A percentile compares a stretch with the other conserved stretches of the same genome.
phyloP scores from a whole-genome alignment of 2,113 vertebrate genomes.

The Athene cunicularia region DNA sequence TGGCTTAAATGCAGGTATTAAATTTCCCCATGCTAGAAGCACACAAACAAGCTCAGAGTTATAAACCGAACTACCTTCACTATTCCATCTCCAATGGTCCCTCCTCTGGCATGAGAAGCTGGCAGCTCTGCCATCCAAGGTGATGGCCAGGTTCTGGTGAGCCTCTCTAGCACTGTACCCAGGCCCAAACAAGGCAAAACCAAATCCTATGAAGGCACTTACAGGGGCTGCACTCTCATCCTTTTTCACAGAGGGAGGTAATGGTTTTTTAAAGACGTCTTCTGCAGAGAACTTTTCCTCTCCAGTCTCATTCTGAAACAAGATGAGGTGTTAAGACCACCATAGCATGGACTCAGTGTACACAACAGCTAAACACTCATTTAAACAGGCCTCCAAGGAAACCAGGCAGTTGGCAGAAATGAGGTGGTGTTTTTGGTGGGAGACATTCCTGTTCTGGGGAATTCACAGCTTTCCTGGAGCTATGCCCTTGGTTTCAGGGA shows the following conservation, averaged over 20 bases:
- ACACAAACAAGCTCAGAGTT: neutral
- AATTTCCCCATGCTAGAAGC: neutral
- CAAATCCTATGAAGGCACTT: neutral
- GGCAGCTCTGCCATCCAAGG: neutral
- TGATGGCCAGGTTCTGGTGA: neutral
- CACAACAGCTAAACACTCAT: neutral
- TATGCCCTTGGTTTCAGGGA: neutral
- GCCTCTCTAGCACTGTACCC: neutral
- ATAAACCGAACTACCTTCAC: neutral
- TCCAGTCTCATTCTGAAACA: constrained; percentile 73
- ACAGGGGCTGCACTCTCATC: constrained; percentile 81
- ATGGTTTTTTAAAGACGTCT: constrained; percentile 95
- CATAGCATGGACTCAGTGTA: neutral
- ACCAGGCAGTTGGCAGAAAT: neutral
- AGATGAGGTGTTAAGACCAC: neutral
- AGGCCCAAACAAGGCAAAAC: neutral
- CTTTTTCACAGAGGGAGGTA: constrained; percentile 89
- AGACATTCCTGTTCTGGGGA: neutral
- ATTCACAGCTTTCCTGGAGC: neutral
- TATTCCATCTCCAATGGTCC: neutral
- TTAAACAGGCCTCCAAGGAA: neutral
- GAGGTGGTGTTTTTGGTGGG: neutral
- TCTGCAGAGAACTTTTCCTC: constrained; percentile 77
- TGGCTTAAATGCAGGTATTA: neutral
- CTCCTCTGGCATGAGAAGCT: neutral